phyloP scores from a whole-genome alignment of 1,140 invertebrate genomes.

The Drosophila gunungcola region DNA sequence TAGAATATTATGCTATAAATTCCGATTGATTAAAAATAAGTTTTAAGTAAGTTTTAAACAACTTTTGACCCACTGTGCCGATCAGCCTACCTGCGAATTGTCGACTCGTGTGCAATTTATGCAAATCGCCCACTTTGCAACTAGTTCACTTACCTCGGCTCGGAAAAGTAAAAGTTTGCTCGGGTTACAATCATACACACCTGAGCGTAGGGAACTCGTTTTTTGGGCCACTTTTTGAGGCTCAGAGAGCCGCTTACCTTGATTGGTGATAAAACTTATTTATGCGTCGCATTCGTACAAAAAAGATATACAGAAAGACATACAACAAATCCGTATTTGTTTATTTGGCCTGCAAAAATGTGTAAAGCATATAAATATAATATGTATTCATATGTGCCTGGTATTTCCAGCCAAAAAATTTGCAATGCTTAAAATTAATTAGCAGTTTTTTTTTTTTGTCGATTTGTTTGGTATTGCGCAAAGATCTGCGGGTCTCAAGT shows the following conservation, averaged over 20 bases:
- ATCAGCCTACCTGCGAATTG: constrained; percentile 28
- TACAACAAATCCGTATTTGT: constrained; percentile 44
- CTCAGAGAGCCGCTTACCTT: constrained; percentile 71
- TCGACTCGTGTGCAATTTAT: constrained; percentile 65
- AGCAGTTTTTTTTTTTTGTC: constrained; percentile 42
- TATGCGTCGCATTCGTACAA: constrained; percentile 65
- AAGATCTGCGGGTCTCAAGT: constrained; percentile 44
- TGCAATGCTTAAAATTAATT: constrained; percentile 77
- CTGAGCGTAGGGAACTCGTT: constrained; percentile 55
- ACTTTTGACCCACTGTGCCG: constrained; percentile 21
- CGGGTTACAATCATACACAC: constrained; percentile 37
- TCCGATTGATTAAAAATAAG: too few relatives aligned
- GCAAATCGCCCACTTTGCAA: constrained; percentile 75
- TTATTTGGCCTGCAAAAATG: constrained; percentile 53
- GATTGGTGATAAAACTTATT: constrained; percentile 80
- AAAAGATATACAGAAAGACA: constrained; percentile 15
- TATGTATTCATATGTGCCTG: constrained; percentile 42
- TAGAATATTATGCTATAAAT: too few relatives aligned
- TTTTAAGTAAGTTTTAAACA: too few relatives aligned
- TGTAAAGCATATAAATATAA: constrained; percentile 66
- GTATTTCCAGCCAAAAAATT: constrained; percentile 73
- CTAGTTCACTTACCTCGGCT: constrained; percentile 74
- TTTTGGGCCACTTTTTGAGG: constrained; percentile 58
- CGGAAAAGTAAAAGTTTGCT: constrained; percentile 77
- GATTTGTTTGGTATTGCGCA: constrained; percentile 70